Conservation (phyloP, 1,140 invertebrate genomes). For the Meloidogyne hapla region DNA sequence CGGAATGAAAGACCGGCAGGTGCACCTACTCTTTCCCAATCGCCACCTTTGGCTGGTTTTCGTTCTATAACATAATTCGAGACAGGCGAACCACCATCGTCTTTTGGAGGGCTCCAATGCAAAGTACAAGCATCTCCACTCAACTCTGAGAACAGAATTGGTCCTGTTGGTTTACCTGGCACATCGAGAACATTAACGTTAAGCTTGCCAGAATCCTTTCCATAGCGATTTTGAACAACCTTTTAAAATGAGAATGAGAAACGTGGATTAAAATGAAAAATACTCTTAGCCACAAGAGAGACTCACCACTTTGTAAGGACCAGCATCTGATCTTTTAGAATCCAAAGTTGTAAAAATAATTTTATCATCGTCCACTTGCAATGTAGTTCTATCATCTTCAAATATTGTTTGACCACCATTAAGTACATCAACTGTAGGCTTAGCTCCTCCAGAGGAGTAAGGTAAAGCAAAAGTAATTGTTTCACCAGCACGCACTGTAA, state of each 20-base stretch:
- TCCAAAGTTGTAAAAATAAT: constrained; percentile 85
- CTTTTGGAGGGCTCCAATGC: constrained; percentile 90
- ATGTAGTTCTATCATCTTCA: constrained; percentile 61
- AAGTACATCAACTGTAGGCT: constrained; percentile 88
- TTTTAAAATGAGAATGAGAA: not conserved
- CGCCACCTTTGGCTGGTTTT: constrained; percentile 74
- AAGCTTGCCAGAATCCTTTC: constrained; percentile 56
- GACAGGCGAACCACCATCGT: constrained; percentile 78
- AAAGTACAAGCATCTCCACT: constrained; percentile 89
- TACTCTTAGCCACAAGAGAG: not conserved
- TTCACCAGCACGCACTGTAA: constrained; percentile 92
- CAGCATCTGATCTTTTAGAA: constrained; percentile 83
- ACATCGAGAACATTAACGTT: constrained; percentile 61
- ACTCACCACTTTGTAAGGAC: constrained; percentile 83
- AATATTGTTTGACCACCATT: constrained; percentile 55
- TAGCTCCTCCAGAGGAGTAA: constrained; percentile 83
- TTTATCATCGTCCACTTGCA: constrained; percentile 74
- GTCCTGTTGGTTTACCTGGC: constrained; percentile 72
- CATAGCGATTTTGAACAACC: constrained; percentile 72
- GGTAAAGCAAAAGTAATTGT: constrained; percentile 93
- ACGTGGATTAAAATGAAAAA: not conserved
- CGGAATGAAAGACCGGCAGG: constrained; percentile 84
- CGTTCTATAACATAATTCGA: constrained; percentile 96
- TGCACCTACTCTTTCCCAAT: constrained; percentile 85
- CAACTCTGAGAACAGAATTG: constrained; percentile 81